These are phyloP conservation scores for Parochlus steinenii DNA, from an alignment of 2,888 invertebrate genomes.

Conservation along the genomic window DNA sequence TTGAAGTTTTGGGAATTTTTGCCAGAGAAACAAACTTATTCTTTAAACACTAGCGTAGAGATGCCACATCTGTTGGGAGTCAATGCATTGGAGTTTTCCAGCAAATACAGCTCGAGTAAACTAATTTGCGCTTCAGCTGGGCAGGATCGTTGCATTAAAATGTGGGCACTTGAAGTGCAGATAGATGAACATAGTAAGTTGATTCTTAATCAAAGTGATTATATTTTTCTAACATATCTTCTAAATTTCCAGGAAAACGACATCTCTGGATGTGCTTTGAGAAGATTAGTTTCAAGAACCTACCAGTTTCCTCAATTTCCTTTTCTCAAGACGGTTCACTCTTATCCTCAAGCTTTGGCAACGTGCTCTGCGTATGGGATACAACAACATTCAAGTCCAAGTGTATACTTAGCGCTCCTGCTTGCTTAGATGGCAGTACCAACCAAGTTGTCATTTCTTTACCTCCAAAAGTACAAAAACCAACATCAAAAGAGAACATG, in stretches of 20 bases:
- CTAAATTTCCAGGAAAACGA: conserved; percentile 31
- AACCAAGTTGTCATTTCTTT: conserved; percentile 21
- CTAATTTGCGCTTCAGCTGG: conserved; percentile 47
- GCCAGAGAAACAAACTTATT: conserved; percentile 41
- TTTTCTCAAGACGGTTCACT: conserved; percentile 66
- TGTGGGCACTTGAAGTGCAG: conserved; percentile 46
- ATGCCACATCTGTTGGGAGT: conserved; percentile 48
- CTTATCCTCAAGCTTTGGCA: conserved; percentile 49
- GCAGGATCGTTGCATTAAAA: conserved; percentile 48
- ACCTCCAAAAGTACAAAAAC: conserved; percentile 4
- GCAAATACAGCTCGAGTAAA: conserved; percentile 32
- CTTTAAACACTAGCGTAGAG: conserved; percentile 54
- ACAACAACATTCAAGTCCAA: conserved; percentile 40
- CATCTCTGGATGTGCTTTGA: conserved; percentile 48
- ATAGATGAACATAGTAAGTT: conserved; percentile 36
- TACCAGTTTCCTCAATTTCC: conserved; percentile 37
- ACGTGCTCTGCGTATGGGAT: conserved; percentile 51
- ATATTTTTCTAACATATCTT: too few relatives aligned
- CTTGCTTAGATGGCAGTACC: conserved; percentile 23
- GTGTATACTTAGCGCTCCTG: conserved; percentile 32
- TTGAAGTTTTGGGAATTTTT: conserved; percentile 63
- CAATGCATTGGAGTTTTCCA: conserved; percentile 38
- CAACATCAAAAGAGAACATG: neutral
- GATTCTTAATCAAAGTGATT: too few relatives aligned
- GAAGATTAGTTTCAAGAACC: conserved; percentile 41